Conservation (phyloP, 2,113 vertebrate genomes). For the Eonycteris spelaea region DNA sequence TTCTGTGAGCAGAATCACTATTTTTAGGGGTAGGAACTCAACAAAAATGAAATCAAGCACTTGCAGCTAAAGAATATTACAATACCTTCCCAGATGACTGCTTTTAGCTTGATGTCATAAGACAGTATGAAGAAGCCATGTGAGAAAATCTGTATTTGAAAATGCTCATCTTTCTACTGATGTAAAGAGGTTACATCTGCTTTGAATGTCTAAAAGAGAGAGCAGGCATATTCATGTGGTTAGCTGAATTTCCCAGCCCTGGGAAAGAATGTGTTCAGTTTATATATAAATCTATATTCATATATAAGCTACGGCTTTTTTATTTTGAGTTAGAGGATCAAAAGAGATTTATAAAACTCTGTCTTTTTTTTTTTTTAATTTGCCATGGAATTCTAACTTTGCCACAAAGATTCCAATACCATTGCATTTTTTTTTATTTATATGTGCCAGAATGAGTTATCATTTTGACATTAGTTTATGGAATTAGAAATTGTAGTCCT, state of each 20-base stretch:
- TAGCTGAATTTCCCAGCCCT: background rate
- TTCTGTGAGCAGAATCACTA: background rate
- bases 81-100: background rate
- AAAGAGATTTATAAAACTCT: background rate
- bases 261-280: background rate
- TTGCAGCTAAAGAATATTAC: background rate
- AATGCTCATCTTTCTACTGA: background rate
- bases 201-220: background rate
- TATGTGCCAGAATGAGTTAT: background rate
- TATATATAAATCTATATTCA: background rate
- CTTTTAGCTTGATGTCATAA: background rate
- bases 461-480: background rate
- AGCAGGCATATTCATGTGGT: background rate
- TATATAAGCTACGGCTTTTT: background rate
- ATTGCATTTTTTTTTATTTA: background rate
- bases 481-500: background rate
- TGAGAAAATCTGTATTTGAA: background rate
- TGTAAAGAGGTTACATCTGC: background rate
- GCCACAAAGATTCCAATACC: background rate
- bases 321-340: background rate
- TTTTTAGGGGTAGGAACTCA: background rate
- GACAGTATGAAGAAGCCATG: background rate
- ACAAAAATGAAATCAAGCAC: slow-evolving; percentile 35
- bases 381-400: background rate
- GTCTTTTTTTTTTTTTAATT: background rate